Evolutionary conservation across 2,888 invertebrate genomes (phyloP), one percentile per base, ranked within the genome.

Genomic region (Parnassius orleans): DNA sequence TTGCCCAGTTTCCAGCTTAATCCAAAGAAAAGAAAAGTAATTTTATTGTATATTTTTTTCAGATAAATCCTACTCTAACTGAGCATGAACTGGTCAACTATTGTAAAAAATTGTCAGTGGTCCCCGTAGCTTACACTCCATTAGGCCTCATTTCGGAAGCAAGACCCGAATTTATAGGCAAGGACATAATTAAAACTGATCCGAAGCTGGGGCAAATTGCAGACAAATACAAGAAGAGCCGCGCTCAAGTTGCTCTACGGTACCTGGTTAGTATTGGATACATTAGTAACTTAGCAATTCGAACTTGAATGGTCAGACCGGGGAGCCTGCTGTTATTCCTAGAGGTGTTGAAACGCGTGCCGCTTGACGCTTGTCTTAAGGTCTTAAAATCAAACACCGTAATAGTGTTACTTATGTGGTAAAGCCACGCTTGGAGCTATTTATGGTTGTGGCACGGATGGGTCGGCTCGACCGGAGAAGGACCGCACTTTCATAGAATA

Each of bases 61-160:
- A 94, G 92, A 86, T 93, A 14, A 92, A 83, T 72, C 95, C 96
- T 0, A 95, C 95, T 41, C 78, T 96, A 9, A 94, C 94, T 48
- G 95, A 97, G 73, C 93, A 93, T 68, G 92, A 94, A 65, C 75
- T 97, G 60, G 94, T 95, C 0, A 88, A 94, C 9, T 95, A 93
- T 70, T 96, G 97, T 78, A 93, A 93, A 67, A 79, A 93, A 52
- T 87, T 91, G 12, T 93, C 90, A 1, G 93, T 98, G 15, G 81
- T 92, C 2, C 82, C 97, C 58, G 95, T 93, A 53, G 97, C 93
- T 0, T 98, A 96, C 78, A 95, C 95, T 43, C 96, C 97, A 0
- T 84, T 97, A 72, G 94, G 75, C 73, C 93, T 75, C 75, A 87
- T 81, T 76, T 93, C 74, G 55, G 89, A 75, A 77, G 93, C 81